Conservation (phyloP, 2,888 invertebrate species). For the Oasisia sp. region DNA sequence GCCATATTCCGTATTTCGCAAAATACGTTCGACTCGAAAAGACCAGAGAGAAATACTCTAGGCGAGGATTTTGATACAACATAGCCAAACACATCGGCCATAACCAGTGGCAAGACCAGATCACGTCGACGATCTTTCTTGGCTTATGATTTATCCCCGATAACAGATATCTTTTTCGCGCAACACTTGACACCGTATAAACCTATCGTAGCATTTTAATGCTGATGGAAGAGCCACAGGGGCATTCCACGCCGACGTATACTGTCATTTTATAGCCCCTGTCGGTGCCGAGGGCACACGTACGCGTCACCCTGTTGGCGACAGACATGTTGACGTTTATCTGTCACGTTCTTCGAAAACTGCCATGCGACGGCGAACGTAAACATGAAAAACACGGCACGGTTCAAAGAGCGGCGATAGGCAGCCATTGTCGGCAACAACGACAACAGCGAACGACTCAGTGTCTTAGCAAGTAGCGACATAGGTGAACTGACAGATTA, state of each 20-base stretch:
- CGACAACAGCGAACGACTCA: neutral
- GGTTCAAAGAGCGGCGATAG: neutral
- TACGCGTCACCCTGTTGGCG: neutral
- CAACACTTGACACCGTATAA: neutral
- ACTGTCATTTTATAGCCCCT: neutral
- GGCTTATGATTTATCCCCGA: neutral
- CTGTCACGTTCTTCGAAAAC: neutral
- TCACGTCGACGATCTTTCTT: neutral
- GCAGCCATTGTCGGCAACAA: neutral
- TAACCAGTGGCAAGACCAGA: neutral
- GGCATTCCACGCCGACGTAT: neutral
- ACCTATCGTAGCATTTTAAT: neutral
- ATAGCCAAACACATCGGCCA: neutral
- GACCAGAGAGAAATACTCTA: too few species aligned
- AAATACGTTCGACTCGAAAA: too few species aligned
- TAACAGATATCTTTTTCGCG: neutral
- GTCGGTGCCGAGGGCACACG: neutral
- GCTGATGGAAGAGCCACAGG: neutral
- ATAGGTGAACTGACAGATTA: neutral
- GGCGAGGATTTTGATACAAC: too few species aligned
- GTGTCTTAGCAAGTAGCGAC: neutral
- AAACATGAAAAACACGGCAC: neutral
- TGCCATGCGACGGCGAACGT: neutral
- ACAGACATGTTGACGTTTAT: neutral
- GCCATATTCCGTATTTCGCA: too few species aligned